Evolutionary conservation across 2,888 invertebrate species (phyloP), one percentile per base, ranked within the genome.

Genomic region (Nymphalis c-album): DNA sequence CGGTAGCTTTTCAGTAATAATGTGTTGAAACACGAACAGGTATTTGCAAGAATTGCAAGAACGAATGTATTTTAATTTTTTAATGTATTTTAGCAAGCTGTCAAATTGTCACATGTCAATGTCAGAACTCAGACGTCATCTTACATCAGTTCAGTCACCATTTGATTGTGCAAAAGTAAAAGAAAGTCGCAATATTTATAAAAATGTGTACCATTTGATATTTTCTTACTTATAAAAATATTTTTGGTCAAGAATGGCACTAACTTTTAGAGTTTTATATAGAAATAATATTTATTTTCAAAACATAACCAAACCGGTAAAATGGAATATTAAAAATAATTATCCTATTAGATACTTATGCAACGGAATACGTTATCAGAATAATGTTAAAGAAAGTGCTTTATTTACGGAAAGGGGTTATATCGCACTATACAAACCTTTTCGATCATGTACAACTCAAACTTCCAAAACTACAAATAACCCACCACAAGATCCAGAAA

Each of bases 231-330:
- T 35, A 18, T 8, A 22, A 26, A 63, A 40, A 22, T 47, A 7
- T 45, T 45, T 46, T 22, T 46, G 48, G 6, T 63, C 16, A 22
- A 68, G 70, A 73, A 91, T 91, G 91, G 85, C 91, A 75, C 78
- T 87, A 63, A 75, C 82, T n/a, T 81, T 80, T 77, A 87, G 85
- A 78, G 74, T 81, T 72, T 76, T 89, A 62, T 80, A 76, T 74
- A 85, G 82, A 77, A 86, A 84, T 77, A 80, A 77, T 77, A 76
- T 80, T 74, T 78, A 76, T 73, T 63, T 86, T 64, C 77, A 78
- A 71, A 82, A 77, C 73, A 71, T 86, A 83, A 82, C 85, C 78
- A 86, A 86, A 83, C 85, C 86, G 78, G 83, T 84, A 51, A 85
- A 83, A 80, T 87, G 83, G 82, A 82, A 76, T 83, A 71, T 80